These are phyloP conservation scores for Drosophila fungiperda DNA, from an alignment of 2,888 invertebrate species.

Conservation along the genomic window DNA sequence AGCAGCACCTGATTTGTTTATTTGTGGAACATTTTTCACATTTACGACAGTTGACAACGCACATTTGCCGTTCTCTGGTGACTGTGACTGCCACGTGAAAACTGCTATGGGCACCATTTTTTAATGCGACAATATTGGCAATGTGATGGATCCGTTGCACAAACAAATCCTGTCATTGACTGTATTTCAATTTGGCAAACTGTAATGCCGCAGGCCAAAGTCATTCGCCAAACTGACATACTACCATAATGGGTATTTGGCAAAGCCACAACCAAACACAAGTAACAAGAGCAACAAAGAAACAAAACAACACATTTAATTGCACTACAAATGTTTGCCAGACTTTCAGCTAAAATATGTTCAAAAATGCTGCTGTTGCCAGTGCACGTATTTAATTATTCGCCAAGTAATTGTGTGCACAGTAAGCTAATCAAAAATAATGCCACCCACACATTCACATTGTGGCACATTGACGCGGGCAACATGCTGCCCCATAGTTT, in stretches of 20 bases:
- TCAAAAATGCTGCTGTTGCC: constrained; percentile 23
- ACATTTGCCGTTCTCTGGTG: constrained; percentile 23
- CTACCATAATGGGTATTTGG: constrained; percentile 19
- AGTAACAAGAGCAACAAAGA: neutral
- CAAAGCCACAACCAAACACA: constrained; percentile 12
- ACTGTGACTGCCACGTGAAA: constrained; percentile 15
- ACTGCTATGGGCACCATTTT: constrained; percentile 25
- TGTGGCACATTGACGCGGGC: neutral
- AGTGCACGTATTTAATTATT: constrained; percentile 60
- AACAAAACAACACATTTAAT: constrained; percentile 43
- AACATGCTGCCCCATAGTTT: constrained; percentile 36
- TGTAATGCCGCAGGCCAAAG: constrained; percentile 21
- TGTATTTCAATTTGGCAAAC: constrained; percentile 42
- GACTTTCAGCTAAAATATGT: constrained; percentile 29
- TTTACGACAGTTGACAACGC: constrained; percentile 56
- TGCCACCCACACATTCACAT: constrained; percentile 17
- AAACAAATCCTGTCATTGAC: constrained; percentile 29
- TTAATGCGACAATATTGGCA: constrained; percentile 47
- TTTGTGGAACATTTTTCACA: constrained; percentile 64
- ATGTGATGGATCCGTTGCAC: constrained; percentile 9
- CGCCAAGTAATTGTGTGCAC: constrained; percentile 45
- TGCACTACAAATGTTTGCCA: constrained; percentile 55
- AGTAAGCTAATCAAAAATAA: constrained; percentile 22
- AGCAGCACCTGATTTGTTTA: constrained; percentile 73
- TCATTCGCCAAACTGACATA: constrained; percentile 17